A percentile compares a stretch with the other conserved stretches of the same genome.
Conservation (phyloP, 2,888 invertebrate genomes). For the Drosophila birchii region DNA sequence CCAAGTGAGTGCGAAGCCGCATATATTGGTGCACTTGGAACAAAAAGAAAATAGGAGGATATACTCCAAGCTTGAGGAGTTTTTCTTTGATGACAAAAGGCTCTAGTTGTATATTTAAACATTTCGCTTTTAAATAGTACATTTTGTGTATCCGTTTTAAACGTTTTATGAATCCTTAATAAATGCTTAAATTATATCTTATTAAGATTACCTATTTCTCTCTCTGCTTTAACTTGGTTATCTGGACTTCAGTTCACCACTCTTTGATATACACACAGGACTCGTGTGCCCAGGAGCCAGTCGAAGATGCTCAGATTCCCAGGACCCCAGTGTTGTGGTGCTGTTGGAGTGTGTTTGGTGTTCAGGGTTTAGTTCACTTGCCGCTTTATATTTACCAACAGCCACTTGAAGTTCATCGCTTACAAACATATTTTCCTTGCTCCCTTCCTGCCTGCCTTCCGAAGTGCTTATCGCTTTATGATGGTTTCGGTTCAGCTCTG, state of each 20-base stretch:
- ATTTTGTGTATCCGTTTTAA: background rate
- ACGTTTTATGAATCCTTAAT: too few relatives aligned
- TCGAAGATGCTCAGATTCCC: conserved; percentile 24
- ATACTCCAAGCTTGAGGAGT: too few relatives aligned
- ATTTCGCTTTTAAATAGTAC: background rate
- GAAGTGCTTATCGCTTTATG: conserved; percentile 64
- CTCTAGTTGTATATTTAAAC: background rate
- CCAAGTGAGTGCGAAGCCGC: conserved; percentile 5
- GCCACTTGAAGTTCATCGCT: conserved; percentile 56
- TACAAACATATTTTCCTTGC: conserved; percentile 58
- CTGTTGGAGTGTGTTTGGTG: conserved; percentile 19
- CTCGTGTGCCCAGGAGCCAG: conserved; percentile 20
- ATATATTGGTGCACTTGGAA: conserved; percentile 20
- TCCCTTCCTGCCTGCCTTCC: conserved; percentile 1
- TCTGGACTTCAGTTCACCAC: conserved; percentile 23
- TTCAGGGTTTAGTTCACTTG: conserved; percentile 46
- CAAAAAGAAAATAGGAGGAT: background rate
- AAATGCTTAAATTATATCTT: background rate
- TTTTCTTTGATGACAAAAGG: too few relatives aligned
- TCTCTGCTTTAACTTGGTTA: conserved; percentile 14
- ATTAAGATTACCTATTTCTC: background rate
- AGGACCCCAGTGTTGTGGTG: conserved; percentile 13
- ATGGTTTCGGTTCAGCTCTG: conserved; percentile 26
- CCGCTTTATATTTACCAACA: conserved; percentile 57
- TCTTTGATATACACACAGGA: conserved; percentile 24